phyloP scores from a whole-genome alignment of 2,113 vertebrate species.

The Ovis aries region DNA sequence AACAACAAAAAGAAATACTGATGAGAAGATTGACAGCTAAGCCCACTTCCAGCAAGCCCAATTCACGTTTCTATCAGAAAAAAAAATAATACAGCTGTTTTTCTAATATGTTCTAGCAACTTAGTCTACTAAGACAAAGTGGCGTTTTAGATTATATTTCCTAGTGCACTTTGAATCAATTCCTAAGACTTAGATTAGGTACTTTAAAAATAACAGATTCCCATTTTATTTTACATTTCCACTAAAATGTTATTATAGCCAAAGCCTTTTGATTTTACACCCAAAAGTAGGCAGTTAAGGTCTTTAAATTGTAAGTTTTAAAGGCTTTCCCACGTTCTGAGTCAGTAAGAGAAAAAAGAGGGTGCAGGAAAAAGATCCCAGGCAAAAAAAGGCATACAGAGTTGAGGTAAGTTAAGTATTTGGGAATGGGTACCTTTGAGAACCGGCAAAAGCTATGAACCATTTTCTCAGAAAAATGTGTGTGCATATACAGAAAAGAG shows the following conservation, averaged over 20 bases:
- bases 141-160: background rate
- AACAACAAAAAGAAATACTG: background rate
- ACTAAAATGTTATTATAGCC: background rate
- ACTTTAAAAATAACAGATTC: background rate
- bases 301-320: background rate
- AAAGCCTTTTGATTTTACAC: slow-evolving; percentile 4
- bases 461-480: background rate
- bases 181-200: background rate
- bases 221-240: background rate
- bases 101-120: background rate
- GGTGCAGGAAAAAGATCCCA: background rate
- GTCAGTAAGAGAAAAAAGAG: background rate
- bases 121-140: background rate
- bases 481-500: background rate
- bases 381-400: background rate
- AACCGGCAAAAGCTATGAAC: background rate
- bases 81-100: background rate
- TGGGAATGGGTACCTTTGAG: background rate
- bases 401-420: background rate
- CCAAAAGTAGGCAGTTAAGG: background rate
- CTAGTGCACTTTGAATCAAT: background rate
- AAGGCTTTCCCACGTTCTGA: background rate
- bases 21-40: background rate
- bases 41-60: background rate
- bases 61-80: background rate